phyloP scores from a whole-genome alignment of 2,797 vertebrate genomes.

The Lagorchestes hirsutus region DNA sequence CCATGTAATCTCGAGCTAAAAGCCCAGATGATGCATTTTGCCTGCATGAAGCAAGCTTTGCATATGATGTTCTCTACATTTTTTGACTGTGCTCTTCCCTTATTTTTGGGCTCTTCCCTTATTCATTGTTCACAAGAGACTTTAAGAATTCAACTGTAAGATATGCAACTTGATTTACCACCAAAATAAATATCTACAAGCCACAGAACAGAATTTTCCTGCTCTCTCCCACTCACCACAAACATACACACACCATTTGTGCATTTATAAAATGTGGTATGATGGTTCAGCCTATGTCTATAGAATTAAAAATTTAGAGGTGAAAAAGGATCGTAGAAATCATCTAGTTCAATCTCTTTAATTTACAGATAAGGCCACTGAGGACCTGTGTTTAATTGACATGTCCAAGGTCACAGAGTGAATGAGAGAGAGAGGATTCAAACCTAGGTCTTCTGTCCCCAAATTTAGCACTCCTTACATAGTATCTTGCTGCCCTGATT shows the following conservation, averaged over 20 bases:
- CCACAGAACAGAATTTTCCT: neutral
- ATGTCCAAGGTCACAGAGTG: neutral
- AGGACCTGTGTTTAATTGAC: neutral
- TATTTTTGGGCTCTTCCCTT: neutral
- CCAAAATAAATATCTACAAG: neutral
- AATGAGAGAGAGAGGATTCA: neutral
- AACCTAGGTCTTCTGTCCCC: neutral
- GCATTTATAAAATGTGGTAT: no score
- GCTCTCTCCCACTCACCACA: neutral
- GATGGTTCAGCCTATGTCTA: neutral
- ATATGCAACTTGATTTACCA: neutral
- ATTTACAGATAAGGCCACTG: neutral
- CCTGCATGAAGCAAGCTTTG: no score
- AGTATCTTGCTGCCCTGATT: neutral
- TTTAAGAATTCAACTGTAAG: neutral
- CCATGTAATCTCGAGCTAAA: no score
- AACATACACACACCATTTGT: neutral
- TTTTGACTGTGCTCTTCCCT: neutral
- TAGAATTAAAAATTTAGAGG: neutral
- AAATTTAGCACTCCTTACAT: neutral
- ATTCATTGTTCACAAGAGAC: neutral
- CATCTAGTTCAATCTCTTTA: neutral
- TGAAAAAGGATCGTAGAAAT: no score
- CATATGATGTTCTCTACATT: neutral
- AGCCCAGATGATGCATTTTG: no score